Conservation (phyloP, 2,888 invertebrate species). For the Heliconius sara region DNA sequence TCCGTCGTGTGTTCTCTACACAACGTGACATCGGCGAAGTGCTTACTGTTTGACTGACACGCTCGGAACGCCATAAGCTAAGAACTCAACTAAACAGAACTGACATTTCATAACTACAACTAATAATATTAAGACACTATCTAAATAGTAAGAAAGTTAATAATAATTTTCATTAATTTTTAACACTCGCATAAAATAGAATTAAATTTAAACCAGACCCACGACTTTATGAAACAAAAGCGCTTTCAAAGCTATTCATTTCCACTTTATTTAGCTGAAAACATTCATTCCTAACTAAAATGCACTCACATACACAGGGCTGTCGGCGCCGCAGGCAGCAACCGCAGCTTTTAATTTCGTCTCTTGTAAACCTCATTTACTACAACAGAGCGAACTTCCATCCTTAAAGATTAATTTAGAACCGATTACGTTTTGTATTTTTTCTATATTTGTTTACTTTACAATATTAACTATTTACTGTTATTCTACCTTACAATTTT, state of each 20-base stretch:
- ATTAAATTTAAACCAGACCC: background rate
- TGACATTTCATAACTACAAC: no score
- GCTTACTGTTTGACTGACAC: no score
- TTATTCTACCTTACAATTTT: no score
- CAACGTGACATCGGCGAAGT: no score
- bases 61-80: no score
- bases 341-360: constrained; percentile 42
- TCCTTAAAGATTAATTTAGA: constrained; percentile 19
- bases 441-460: background rate
- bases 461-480: no score
- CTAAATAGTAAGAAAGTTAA: background rate
- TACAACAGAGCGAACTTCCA: constrained; percentile 19
- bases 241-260: constrained; percentile 24
- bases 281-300: constrained; percentile 30
- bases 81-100: no score
- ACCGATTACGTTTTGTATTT: constrained; percentile 12
- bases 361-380: constrained; percentile 26
- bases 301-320: constrained; percentile 25
- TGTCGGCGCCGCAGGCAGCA: constrained; percentile 33
- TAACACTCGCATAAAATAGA: background rate
- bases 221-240: constrained; percentile 15
- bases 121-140: background rate
- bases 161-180: background rate
- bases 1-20: no score
- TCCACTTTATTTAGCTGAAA: constrained; percentile 28